Conservation (phyloP, 2,113 vertebrate species). For the Pungitius pungitius region DNA sequence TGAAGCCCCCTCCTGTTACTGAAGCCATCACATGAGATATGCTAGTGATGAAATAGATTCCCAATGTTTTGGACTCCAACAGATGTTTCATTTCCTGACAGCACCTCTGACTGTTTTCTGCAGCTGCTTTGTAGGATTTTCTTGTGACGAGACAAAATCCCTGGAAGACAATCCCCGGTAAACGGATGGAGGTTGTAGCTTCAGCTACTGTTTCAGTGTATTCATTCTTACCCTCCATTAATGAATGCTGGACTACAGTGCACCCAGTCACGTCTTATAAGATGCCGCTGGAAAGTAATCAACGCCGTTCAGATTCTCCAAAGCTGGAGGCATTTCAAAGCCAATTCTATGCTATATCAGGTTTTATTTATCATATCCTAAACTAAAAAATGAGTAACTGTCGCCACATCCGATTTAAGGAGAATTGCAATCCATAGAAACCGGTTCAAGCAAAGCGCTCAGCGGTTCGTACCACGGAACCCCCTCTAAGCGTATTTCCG, state of each 20-base stretch:
- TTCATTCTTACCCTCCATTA: background rate
- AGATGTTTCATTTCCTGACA: slow-evolving; percentile 38
- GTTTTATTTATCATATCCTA: background rate
- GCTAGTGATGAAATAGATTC: slow-evolving; percentile 28
- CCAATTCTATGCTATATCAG: background rate
- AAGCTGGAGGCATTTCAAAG: background rate
- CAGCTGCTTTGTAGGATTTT: slow-evolving; percentile 34
- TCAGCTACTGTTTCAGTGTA: slow-evolving; percentile 1
- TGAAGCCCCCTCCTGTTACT: background rate
- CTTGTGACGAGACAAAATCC: slow-evolving; percentile 34
- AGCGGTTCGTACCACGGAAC: slow-evolving; percentile 12
- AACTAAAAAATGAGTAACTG: background rate
- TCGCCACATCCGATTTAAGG: background rate
- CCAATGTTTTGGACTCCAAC: slow-evolving; percentile 29
- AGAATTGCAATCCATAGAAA: background rate
- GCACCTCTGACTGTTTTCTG: slow-evolving; percentile 25
- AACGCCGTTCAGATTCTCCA: background rate
- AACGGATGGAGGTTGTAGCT: slow-evolving; percentile 17
- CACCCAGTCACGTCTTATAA: background rate
- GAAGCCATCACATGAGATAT: slow-evolving; percentile 15
- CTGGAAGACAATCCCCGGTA: slow-evolving; percentile 18
- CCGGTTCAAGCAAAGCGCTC: background rate
- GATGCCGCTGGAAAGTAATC: background rate
- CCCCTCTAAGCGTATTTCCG: slow-evolving; percentile 38
- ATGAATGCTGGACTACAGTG: background rate